A percentile compares a stretch with the other conserved stretches of the same genome.
phyloP scores from a whole-genome alignment of 2,888 invertebrate genomes.

The Xestia c-nigrum region DNA sequence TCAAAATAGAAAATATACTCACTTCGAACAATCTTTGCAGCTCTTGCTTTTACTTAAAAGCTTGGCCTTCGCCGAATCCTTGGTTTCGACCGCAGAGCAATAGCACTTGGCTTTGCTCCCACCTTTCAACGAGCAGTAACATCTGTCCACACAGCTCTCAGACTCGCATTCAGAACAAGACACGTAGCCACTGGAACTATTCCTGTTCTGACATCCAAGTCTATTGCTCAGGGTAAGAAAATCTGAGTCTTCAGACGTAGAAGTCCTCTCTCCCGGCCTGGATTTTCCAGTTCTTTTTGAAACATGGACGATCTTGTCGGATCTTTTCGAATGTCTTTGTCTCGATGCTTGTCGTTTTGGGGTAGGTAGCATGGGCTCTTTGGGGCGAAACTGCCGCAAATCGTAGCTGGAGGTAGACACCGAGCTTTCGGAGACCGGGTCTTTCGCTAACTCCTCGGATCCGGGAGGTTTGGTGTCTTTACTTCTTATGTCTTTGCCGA shows the following conservation, averaged over 20 bases:
- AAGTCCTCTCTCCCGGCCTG: constrained; percentile 91
- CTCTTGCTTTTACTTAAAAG: constrained; percentile 81
- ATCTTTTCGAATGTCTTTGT: constrained; percentile 84
- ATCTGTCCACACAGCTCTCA: constrained; percentile 96
- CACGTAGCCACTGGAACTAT: constrained; percentile 94
- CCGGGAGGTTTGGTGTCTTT: constrained; percentile 77
- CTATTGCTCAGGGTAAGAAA: constrained; percentile 90
- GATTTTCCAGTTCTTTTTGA: constrained; percentile 86
- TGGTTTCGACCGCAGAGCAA: constrained; percentile 90
- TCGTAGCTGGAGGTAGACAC: constrained; percentile 92
- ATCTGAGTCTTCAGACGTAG: constrained; percentile 92
- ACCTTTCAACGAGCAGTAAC: constrained; percentile 95
- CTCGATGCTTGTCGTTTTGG: constrained; percentile 85
- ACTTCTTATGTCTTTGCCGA: constrained; percentile 85
- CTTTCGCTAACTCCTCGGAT: constrained; percentile 77
- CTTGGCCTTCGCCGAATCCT: constrained; percentile 80
- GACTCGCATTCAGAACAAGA: constrained; percentile 97
- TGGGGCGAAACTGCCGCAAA: constrained; percentile 91
- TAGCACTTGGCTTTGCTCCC: constrained; percentile 91
- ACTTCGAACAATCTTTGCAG: constrained; percentile 88
- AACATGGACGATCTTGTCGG: constrained; percentile 83
- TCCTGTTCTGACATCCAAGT: constrained; percentile 91
- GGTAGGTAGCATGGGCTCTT: constrained; percentile 85
- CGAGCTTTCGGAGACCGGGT: constrained; percentile 90
- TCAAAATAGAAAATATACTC: constrained; percentile 66